Conservation (phyloP, 2,888 invertebrate species). For the Dynastes tityus region DNA sequence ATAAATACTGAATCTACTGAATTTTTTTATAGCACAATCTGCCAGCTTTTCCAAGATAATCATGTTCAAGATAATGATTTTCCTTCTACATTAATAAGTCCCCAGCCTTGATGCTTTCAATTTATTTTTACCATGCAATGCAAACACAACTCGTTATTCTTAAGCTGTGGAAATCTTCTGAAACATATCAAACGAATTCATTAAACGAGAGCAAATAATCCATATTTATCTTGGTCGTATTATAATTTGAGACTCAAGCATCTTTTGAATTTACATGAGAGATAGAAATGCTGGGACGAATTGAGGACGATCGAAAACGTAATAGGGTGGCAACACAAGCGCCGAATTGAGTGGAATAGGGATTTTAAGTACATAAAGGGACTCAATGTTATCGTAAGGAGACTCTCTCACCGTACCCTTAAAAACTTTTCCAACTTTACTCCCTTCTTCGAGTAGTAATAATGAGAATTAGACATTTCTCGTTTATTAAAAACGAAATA, state of each 20-base stretch:
- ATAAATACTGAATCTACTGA: too few relatives aligned
- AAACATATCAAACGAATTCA: too few relatives aligned
- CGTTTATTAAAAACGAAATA: slow-evolving; percentile 15
- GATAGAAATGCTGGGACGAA: slow-evolving; percentile 61
- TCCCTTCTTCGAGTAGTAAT: neutral
- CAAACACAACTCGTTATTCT: too few relatives aligned
- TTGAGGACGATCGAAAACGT: slow-evolving; percentile 36
- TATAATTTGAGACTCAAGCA: slow-evolving; percentile 63
- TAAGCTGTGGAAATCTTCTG: too few relatives aligned
- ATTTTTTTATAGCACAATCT: too few relatives aligned
- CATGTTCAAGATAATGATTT: too few relatives aligned
- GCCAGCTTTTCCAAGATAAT: too few relatives aligned
- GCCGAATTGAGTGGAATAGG: neutral
- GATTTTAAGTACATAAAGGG: neutral
- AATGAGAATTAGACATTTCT: slow-evolving; percentile 3
- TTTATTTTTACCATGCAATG: too few relatives aligned
- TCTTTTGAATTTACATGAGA: slow-evolving; percentile 67
- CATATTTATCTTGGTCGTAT: slow-evolving; percentile 61
- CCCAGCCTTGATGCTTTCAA: too few relatives aligned
- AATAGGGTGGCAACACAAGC: slow-evolving; percentile 38
- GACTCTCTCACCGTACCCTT: neutral
- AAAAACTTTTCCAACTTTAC: neutral
- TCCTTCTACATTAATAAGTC: too few relatives aligned
- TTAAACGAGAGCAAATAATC: slow-evolving; percentile 52
- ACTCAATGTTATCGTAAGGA: neutral